These are phyloP conservation scores for Alouatta palliata DNA, from an alignment of 2,113 vertebrate species.

Conservation along the genomic window DNA sequence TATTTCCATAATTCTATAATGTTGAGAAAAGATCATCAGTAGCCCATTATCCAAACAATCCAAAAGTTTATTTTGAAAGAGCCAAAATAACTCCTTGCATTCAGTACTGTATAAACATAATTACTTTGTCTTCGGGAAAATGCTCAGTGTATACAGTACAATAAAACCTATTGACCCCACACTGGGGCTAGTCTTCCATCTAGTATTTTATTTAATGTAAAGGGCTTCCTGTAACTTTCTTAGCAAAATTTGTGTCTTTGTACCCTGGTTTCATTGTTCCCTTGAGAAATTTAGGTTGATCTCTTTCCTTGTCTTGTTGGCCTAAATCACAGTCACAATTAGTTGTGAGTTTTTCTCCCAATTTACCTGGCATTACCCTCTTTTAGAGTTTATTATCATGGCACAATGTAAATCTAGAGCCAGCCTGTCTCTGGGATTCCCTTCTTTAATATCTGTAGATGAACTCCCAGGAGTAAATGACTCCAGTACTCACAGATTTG, in stretches of 20 bases:
- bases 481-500: not conserved
- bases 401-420: not conserved
- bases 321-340: not conserved
- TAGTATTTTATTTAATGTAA: conserved; percentile 27
- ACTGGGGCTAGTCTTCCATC: not conserved
- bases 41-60: not conserved
- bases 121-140: not conserved
- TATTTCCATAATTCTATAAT: not conserved
- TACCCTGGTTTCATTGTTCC: not conserved
- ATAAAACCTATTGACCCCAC: not conserved
- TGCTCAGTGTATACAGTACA: not conserved
- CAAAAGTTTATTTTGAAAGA: conserved; percentile 35
- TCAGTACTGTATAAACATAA: not conserved
- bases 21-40: not conserved
- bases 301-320: not conserved
- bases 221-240: not conserved
- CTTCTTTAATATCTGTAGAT: not conserved
- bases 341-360: not conserved
- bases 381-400: not conserved
- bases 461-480: not conserved
- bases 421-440: not conserved
- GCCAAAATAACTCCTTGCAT: not conserved
- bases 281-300: not conserved
- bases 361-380: not conserved
- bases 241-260: not conserved